These are phyloP conservation scores for Pemphigus obesinymphae DNA, from an alignment of 1,140 invertebrate species.

Conservation along the genomic window DNA sequence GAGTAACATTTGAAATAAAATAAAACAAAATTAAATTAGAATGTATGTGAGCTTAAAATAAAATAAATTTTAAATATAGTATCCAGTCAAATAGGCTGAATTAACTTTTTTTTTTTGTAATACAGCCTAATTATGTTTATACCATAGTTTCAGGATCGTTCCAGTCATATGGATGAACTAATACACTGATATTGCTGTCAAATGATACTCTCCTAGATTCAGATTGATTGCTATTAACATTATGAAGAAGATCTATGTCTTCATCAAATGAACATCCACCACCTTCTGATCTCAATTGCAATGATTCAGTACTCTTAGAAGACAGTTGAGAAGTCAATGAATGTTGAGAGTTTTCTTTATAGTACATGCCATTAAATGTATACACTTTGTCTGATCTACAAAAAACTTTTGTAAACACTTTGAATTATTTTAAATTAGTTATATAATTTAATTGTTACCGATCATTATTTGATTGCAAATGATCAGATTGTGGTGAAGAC, in stretches of 20 bases:
- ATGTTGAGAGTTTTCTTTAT: constrained; percentile 37
- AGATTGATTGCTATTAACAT: neutral
- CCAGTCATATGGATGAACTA: constrained; percentile 42
- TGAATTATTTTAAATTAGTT: neutral
- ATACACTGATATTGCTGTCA: neutral
- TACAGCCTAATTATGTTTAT: neutral
- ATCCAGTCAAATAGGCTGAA: neutral
- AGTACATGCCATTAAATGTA: constrained; percentile 38
- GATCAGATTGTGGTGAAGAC: constrained; percentile 49
- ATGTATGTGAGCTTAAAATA: neutral
- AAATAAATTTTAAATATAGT: neutral
- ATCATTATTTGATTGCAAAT: constrained; percentile 31
- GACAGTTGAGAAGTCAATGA: constrained; percentile 31
- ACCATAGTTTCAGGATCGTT: constrained; percentile 43
- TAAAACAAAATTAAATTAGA: neutral
- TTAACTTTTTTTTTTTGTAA: neutral
- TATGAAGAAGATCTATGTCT: neutral
- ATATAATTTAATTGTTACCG: constrained; percentile 15
- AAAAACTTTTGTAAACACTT: neutral
- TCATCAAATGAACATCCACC: constrained; percentile 33
- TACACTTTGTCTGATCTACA: constrained; percentile 31
- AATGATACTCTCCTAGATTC: constrained; percentile 25
- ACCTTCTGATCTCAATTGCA: constrained; percentile 32
- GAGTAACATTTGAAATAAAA: neutral
- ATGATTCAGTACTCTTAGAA: constrained; percentile 36